phyloP scores from a whole-genome alignment of 2,797 vertebrate species.

The Chromobotia macracanthus region DNA sequence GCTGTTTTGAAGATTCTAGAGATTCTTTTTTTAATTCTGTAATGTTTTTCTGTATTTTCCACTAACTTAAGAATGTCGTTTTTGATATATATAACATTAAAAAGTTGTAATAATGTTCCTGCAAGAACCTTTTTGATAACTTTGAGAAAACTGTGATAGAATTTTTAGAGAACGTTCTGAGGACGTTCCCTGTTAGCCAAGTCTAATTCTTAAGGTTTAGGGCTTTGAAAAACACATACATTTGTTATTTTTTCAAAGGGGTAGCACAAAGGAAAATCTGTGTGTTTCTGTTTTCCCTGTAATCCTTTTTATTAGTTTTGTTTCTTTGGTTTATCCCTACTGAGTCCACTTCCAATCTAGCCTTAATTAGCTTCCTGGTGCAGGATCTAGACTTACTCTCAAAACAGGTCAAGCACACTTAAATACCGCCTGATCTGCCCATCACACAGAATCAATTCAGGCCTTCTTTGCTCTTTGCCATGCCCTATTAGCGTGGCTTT shows the following conservation, averaged over 20 bases:
- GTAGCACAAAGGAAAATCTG: conserved; percentile 58
- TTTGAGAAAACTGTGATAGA: no score
- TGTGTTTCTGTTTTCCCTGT: conserved; percentile 70
- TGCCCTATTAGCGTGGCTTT: conserved; percentile 48
- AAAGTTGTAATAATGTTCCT: no score
- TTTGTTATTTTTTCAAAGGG: conserved; percentile 64
- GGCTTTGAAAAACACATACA: conserved; percentile 23
- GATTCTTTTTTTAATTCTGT: no score
- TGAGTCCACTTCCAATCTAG: conserved; percentile 61
- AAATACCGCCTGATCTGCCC: conserved; percentile 46
- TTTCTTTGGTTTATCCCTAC: conserved; percentile 63
- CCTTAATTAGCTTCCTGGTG: conserved; percentile 67
- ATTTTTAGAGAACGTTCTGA: no score
- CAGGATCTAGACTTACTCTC: conserved; percentile 34
- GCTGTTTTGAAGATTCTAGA: no score
- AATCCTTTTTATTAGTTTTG: conserved; percentile 71
- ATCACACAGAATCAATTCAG: conserved; percentile 41
- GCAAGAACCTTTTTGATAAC: no score
- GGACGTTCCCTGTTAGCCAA: no score
- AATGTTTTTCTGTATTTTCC: no score
- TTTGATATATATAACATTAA: no score
- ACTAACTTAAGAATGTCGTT: no score
- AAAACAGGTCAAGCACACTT: conserved; percentile 56
- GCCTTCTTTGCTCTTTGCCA: conserved; percentile 6
- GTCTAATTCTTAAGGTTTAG: neutral